A percentile compares a stretch with the other conserved stretches of the same genome.
Evolutionary conservation across 2,888 invertebrate species (phyloP).

Genomic region (Apoda limacodes): DNA sequence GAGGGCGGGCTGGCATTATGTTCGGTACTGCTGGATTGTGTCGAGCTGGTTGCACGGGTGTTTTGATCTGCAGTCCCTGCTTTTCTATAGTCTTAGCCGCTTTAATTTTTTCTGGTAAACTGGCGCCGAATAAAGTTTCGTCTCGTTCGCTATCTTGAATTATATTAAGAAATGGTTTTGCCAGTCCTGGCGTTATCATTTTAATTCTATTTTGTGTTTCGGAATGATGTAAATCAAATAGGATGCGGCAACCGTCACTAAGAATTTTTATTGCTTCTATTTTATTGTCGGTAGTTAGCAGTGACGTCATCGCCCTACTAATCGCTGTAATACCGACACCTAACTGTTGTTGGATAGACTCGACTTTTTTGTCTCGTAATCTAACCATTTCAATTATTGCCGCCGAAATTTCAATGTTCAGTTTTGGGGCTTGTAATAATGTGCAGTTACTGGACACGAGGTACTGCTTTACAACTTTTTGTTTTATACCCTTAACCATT

Average conservation of each 20-base stretch:
- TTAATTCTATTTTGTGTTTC: slow-evolving; percentile 13
- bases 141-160: slow-evolving; percentile 17
- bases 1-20: too few relatives aligned
- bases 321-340: slow-evolving; percentile 15
- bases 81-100: slow-evolving; percentile 10
- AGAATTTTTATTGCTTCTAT: slow-evolving; percentile 10
- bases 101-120: slow-evolving; percentile 15
- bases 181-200: slow-evolving; percentile 13
- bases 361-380: slow-evolving; percentile 10
- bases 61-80: slow-evolving; percentile 6
- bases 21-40: too few relatives aligned
- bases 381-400: slow-evolving; percentile 9
- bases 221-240: slow-evolving; percentile 10
- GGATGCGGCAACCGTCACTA: slow-evolving; percentile 9
- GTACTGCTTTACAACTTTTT: slow-evolving; percentile 11
- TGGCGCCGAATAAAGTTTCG: slow-evolving; percentile 15
- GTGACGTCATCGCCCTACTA: slow-evolving; percentile 6
- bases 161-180: slow-evolving; percentile 14
- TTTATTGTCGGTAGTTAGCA: slow-evolving; percentile 6
- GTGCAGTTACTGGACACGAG: too few relatives aligned
- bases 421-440: slow-evolving; percentile 11
- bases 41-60: too few relatives aligned
- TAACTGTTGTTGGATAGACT: slow-evolving; percentile 13
- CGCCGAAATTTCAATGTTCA: slow-evolving; percentile 13
- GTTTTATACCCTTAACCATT: slow-evolving; percentile 11